These are phyloP conservation scores for Lagria hirta DNA, from an alignment of 2,888 invertebrate genomes.

Conservation along the genomic window DNA sequence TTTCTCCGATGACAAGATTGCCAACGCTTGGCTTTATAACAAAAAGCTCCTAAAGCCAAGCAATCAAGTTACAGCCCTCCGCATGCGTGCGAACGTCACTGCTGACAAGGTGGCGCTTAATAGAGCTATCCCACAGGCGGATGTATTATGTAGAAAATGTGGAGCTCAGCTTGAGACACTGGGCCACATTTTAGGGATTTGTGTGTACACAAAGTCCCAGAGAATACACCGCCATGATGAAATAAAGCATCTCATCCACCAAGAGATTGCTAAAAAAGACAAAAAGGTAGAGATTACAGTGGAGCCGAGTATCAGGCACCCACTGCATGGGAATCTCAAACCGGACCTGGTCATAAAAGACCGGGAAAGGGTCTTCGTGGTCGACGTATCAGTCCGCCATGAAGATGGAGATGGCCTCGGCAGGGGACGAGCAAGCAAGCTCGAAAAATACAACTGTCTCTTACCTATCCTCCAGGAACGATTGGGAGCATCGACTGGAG, in stretches of 20 bases:
- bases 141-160: constrained; percentile 40
- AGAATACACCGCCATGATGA: constrained; percentile 36
- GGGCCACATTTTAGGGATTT: constrained; percentile 41
- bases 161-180: constrained; percentile 38
- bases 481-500: constrained; percentile 17
- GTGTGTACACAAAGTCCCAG: constrained; percentile 29
- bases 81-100: constrained; percentile 39
- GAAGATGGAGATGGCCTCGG: constrained; percentile 30
- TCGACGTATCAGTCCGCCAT: constrained; percentile 39
- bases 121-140: constrained; percentile 33
- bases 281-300: constrained; percentile 24
- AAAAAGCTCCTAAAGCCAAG: constrained; percentile 37
- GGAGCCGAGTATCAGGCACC: constrained; percentile 24
- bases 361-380: constrained; percentile 35
- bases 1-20: constrained; percentile 33
- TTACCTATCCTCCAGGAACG: constrained; percentile 31
- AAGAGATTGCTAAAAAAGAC: constrained; percentile 15
- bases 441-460: constrained; percentile 34
- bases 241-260: constrained; percentile 28
- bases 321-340: constrained; percentile 34
- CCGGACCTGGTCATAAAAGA: constrained; percentile 39
- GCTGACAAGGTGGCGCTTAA: constrained; percentile 34
- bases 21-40: constrained; percentile 36
- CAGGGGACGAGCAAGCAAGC: constrained; percentile 34
- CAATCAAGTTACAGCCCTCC: constrained; percentile 37